These are phyloP conservation scores for Meandrina meandrites DNA, from an alignment of 92 coral and sea anemone genomes.

Conservation along the genomic window DNA sequence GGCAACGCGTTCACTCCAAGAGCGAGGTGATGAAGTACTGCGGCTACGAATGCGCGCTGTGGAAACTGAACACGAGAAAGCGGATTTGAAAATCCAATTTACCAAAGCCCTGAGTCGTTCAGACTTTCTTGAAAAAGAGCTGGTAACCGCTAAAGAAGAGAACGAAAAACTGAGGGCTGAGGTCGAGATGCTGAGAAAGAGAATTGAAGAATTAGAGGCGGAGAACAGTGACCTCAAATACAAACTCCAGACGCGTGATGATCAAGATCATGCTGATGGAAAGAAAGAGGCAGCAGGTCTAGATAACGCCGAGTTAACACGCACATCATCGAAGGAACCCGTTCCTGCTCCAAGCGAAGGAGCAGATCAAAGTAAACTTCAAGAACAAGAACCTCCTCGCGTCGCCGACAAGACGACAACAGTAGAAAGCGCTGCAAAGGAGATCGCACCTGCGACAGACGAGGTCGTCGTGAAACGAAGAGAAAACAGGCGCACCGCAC, in stretches of 20 bases:
- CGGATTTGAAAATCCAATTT: slow-evolving; percentile 43
- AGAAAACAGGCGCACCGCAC: slow-evolving; percentile 40
- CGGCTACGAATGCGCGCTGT: slow-evolving; percentile 19
- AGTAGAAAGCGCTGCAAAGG: background rate
- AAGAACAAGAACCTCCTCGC: slow-evolving; percentile 2
- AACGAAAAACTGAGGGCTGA: slow-evolving; percentile 52
- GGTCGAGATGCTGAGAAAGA: slow-evolving; percentile 49
- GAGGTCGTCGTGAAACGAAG: slow-evolving; percentile 20
- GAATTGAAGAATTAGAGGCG: slow-evolving; percentile 57
- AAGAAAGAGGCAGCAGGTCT: slow-evolving; percentile 10
- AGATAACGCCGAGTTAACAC: slow-evolving; percentile 11
- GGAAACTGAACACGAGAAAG: slow-evolving; percentile 47
- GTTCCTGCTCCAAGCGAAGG: background rate
- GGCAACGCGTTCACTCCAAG: slow-evolving; percentile 28
- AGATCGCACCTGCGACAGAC: background rate
- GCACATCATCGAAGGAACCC: background rate
- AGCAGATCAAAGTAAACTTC: background rate
- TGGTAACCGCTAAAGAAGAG: slow-evolving; percentile 46
- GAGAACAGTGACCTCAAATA: slow-evolving; percentile 33
- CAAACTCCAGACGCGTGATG: slow-evolving; percentile 1
- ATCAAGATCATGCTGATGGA: slow-evolving; percentile 11
- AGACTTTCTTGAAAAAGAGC: slow-evolving; percentile 29
- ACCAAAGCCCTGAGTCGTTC: slow-evolving; percentile 22
- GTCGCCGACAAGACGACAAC: background rate
- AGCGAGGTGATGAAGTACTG: slow-evolving; percentile 20